Evolutionary conservation across 2,797 vertebrate species (phyloP).

Genomic region (Halcyon chelicuti): DNA sequence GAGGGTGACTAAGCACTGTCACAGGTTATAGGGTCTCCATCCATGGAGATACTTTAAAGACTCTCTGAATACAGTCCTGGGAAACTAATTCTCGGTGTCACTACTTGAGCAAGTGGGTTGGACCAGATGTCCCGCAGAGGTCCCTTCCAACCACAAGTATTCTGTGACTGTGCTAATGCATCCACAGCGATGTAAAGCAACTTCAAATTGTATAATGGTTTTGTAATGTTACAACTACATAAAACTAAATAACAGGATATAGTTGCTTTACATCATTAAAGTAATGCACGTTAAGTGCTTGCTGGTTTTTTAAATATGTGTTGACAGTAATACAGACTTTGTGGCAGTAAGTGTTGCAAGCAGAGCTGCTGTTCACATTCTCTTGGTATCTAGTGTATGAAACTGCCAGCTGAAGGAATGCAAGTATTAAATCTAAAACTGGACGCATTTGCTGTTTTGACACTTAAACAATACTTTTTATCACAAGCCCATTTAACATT

Average conservation of each 20-base stretch:
- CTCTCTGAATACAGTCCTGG: not conserved
- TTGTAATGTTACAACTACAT: not conserved
- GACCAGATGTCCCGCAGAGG: not conserved
- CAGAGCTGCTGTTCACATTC: not conserved
- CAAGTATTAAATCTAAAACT: not conserved
- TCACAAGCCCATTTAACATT: not conserved
- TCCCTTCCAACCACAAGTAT: rapidly evolving
- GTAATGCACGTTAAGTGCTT: rapidly evolving
- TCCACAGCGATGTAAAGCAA: not conserved
- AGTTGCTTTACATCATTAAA: rapidly evolving
- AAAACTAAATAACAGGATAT: not conserved
- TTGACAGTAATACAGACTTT: not conserved
- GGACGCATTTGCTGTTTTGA: not conserved
- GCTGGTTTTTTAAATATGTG: not conserved
- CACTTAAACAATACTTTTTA: not conserved
- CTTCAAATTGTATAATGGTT: not conserved
- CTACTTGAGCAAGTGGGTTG: not conserved
- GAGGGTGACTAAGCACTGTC: not conserved
- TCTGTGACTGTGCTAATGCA: not conserved
- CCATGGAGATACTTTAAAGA: not conserved
- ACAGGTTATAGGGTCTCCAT: not conserved
- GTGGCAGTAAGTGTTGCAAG: not conserved
- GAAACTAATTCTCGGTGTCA: not conserved
- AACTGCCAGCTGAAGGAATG: not conserved
- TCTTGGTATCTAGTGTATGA: not conserved